These are phyloP conservation scores for Sarcophaga variegata DNA, from an alignment of 2,888 invertebrate genomes.

Conservation along the genomic window DNA sequence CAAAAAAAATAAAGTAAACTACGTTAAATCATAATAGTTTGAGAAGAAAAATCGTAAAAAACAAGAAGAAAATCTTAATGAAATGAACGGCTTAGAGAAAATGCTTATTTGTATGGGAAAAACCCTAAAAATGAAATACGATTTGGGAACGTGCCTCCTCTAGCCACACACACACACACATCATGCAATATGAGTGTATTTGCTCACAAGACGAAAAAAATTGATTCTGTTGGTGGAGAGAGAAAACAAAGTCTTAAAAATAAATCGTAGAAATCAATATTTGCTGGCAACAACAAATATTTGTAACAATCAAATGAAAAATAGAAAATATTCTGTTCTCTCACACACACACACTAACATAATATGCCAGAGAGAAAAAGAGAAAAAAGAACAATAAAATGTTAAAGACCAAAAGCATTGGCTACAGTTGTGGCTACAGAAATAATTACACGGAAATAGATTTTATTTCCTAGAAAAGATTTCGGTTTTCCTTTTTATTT, in stretches of 20 bases:
- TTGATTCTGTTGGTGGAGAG: slow-evolving; percentile 7
- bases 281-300: slow-evolving; percentile 52
- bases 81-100: slow-evolving; percentile 35
- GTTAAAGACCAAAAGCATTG: neutral
- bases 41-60: neutral
- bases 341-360: slow-evolving; percentile 2
- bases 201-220: neutral
- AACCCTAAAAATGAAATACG: neutral
- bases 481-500: neutral
- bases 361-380: slow-evolving; percentile 4
- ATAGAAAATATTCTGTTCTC: neutral
- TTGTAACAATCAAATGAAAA: slow-evolving; percentile 52
- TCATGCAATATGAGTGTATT: neutral
- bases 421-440: slow-evolving; percentile 36
- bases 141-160: slow-evolving; percentile 16
- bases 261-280: slow-evolving; percentile 62
- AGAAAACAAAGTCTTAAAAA: slow-evolving; percentile 33
- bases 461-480: slow-evolving; percentile 11
- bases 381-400: slow-evolving; percentile 31
- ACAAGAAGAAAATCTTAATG: neutral
- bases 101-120: slow-evolving; percentile 32
- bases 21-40: slow-evolving; percentile 56
- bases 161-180: slow-evolving; percentile 9
- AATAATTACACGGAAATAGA: slow-evolving; percentile 19
- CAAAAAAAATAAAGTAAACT: slow-evolving; percentile 22